A percentile compares a stretch with the other conserved stretches of the same genome.
phyloP scores from a whole-genome alignment of 1,140 invertebrate genomes.

The Euglossa dilemma region DNA sequence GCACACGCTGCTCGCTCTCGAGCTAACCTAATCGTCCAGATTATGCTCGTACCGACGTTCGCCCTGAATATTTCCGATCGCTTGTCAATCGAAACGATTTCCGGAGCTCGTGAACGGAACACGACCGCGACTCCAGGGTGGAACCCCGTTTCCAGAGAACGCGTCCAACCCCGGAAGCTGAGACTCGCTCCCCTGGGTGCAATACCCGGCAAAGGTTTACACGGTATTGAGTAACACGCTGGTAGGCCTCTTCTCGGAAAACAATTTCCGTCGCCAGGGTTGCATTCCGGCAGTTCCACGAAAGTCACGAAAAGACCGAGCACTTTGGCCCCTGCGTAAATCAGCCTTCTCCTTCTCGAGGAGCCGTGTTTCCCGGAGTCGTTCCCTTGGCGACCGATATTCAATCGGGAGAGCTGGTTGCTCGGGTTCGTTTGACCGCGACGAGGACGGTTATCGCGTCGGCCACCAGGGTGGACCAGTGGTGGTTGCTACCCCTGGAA shows the following conservation, averaged over 20 bases:
- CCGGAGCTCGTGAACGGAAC: neutral
- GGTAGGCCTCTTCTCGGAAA: slow-evolving; percentile 48
- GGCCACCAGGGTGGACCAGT: rapidly evolving
- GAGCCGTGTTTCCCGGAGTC: neutral
- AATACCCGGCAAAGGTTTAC: slow-evolving; percentile 45
- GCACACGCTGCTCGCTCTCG: too few species aligned
- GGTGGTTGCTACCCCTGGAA: neutral
- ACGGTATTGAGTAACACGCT: slow-evolving; percentile 54
- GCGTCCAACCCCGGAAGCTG: slow-evolving; percentile 50
- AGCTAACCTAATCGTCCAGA: too few species aligned
- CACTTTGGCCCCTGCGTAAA: slow-evolving; percentile 19
- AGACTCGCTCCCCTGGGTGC: slow-evolving; percentile 45
- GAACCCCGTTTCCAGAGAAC: slow-evolving; percentile 6
- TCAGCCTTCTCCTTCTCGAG: slow-evolving; percentile 28
- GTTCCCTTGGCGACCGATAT: neutral
- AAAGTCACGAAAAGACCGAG: slow-evolving; percentile 13
- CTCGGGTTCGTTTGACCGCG: too few species aligned
- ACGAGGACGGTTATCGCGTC: neutral
- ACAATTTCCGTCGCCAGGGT: slow-evolving; percentile 47
- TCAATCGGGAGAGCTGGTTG: neutral
- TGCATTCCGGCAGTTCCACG: slow-evolving; percentile 27
- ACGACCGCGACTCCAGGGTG: neutral
- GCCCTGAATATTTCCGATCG: too few species aligned
- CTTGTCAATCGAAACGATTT: slow-evolving; percentile 25
- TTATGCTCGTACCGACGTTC: too few species aligned